Percentiles rank a stretch among this genome's conserved stretches.
Conservation (phyloP, 1,140 invertebrate species). For the Proctacanthus coquilletti region DNA sequence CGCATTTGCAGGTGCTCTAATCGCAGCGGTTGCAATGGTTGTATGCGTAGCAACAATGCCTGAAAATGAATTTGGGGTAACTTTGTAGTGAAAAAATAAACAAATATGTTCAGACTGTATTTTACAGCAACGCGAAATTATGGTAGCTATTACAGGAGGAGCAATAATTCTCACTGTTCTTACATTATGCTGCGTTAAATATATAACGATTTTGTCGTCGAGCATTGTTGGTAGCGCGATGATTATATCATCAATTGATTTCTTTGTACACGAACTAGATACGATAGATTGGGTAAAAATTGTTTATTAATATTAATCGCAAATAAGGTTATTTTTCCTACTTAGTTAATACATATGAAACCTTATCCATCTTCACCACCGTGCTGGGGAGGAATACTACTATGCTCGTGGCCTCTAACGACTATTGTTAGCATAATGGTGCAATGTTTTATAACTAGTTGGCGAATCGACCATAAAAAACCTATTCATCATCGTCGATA, state of each 20-base stretch:
- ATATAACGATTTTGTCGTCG: conserved; percentile 26
- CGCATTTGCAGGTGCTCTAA: conserved; percentile 24
- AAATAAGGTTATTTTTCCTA: background rate
- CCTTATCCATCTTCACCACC: conserved; percentile 25
- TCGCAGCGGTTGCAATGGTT: conserved; percentile 25
- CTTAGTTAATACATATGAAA: conserved; percentile 24
- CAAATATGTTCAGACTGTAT: conserved; percentile 12
- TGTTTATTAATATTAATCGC: background rate
- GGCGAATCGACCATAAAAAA: conserved; percentile 27
- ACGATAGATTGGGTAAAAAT: conserved; percentile 23
- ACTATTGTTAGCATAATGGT: conserved; percentile 28
- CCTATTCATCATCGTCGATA: conserved; percentile 16
- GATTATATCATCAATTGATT: conserved; percentile 26
- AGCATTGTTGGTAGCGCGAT: conserved; percentile 28
- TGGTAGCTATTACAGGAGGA: conserved; percentile 25
- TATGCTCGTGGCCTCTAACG: conserved; percentile 24
- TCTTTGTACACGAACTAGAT: conserved; percentile 25
- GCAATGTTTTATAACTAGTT: conserved; percentile 28
- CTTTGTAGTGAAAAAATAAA: conserved; percentile 7
- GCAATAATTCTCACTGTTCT: conserved; percentile 27
- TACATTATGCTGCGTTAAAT: conserved; percentile 27
- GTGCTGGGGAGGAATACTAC: conserved; percentile 24
- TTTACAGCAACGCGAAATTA: conserved; percentile 19
- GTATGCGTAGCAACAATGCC: conserved; percentile 28
- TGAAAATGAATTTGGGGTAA: conserved; percentile 29